Base-by-base conservation (phyloP, 92 coral and sea anemone genomes). In the Epizoanthus illoricatus region DNA sequence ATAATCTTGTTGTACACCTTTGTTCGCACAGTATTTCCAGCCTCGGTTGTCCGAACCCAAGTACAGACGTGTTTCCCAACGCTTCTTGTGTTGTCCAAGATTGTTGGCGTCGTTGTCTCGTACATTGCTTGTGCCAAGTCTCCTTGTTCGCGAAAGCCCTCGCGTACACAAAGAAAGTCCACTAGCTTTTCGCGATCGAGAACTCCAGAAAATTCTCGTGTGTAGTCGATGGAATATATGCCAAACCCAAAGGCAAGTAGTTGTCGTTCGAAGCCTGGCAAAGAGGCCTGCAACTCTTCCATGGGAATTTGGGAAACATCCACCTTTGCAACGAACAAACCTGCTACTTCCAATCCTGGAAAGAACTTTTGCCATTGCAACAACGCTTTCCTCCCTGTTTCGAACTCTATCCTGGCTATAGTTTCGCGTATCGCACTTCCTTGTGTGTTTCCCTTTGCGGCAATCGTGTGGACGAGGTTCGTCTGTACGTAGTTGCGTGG, bases 51-150 rank as follows among this genome's bases (percentile, higher is more conserved):
- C 11, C 39, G 75, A 0, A 85, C 20, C 85, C 88, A 85, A 15
- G 88, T 79, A 59, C 75, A 86, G 2, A 86, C 89, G 16, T 80
- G 89, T 68, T 80, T 28, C 33, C 85, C 89, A 5, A 86, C 81
- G 58, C 74, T 57, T 16, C 56, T 64, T 43, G 73, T 56, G 74
- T 78, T 78, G 41, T 21, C 84, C 42, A 79, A 33, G 5, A 79
- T 18, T 39, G 73, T 79, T 13, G 84, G 73, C 2, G n/a, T n/a
- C n/a, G n/a, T 8, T 11, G 8, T 16, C 75, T 36, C 71, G 8
- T 20, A 10, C 69, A 83, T 60, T 0, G 70, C 76, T 5, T 6
- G 28, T 2, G 40, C 20, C 76, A 64, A 18, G 36, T 56, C 68
- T 15, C 71, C 70, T 36, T 76, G 55, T 36, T 52, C 55, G 45